Conservation (phyloP, 2,888 invertebrate species). For the Maniola hyperantus region DNA sequence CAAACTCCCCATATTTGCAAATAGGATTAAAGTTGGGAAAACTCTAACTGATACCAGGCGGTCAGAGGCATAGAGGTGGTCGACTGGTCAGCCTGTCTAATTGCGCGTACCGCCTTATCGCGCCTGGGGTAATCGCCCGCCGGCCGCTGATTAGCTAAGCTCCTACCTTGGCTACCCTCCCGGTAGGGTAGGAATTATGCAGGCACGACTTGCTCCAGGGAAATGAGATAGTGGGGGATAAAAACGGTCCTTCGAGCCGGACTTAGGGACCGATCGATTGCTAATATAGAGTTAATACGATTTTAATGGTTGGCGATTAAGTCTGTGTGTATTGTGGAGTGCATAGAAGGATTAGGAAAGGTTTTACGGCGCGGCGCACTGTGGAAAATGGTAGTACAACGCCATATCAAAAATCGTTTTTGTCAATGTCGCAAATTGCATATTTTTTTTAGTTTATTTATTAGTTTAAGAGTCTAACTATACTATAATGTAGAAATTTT, state of each 20-base stretch:
- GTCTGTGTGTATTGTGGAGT: conserved; percentile 10
- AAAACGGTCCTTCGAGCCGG: conserved; percentile 41
- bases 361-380: too few relatives aligned
- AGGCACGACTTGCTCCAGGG: conserved; percentile 65
- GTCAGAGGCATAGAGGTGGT: conserved; percentile 67
- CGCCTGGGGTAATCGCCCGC: conserved; percentile 73
- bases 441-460: too few relatives aligned
- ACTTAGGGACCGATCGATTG: conserved; percentile 36
- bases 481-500: too few relatives aligned
- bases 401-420: too few relatives aligned
- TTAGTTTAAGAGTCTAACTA: too few relatives aligned
- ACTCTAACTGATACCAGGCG: conserved; percentile 56
- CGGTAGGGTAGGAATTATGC: conserved; percentile 73
- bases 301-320: conserved; percentile 25
- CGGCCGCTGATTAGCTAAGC: conserved; percentile 78
- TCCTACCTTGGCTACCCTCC: conserved; percentile 69
- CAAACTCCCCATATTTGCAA: conserved; percentile 30
- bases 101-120: conserved; percentile 79
- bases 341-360: background rate
- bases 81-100: conserved; percentile 77
- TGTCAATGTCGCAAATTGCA: too few relatives aligned
- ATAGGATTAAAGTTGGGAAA: conserved; percentile 46
- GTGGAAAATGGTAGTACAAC: too few relatives aligned
- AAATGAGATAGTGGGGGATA: conserved; percentile 50
- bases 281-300: conserved; percentile 38